phyloP scores from a whole-genome alignment of 2,797 vertebrate species.

The Potorous gilbertii region DNA sequence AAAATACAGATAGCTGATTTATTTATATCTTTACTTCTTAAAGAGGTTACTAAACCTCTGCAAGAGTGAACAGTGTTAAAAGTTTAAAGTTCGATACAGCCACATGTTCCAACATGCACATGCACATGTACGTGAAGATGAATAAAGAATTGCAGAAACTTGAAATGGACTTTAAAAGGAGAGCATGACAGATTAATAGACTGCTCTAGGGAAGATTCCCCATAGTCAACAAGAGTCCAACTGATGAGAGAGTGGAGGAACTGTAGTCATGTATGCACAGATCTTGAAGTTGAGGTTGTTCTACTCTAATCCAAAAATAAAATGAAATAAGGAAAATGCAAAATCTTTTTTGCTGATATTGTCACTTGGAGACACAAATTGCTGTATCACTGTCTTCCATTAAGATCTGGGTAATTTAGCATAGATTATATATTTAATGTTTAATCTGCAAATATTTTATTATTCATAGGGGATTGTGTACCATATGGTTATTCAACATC shows the following conservation, averaged over 20 bases:
- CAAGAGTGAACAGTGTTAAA: conserved; percentile 44
- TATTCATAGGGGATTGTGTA: not conserved
- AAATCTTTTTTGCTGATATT: conserved; percentile 32
- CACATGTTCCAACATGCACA: not conserved
- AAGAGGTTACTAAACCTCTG: conserved; percentile 61
- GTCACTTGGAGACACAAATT: conserved; percentile 25
- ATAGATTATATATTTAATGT: not conserved
- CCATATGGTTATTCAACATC: not conserved
- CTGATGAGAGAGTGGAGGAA: not conserved
- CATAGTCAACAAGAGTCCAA: not conserved
- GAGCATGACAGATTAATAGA: not conserved
- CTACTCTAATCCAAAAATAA: not conserved
- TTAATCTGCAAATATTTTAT: not conserved
- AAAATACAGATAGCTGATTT: conserved; percentile 70
- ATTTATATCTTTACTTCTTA: conserved; percentile 70
- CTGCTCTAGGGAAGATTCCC: not conserved
- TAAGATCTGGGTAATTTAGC: not conserved
- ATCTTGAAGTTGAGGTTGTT: not conserved
- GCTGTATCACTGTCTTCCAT: conserved; percentile 25
- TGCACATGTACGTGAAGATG: not conserved
- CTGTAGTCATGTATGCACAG: not conserved
- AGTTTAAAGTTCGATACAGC: conserved; percentile 39
- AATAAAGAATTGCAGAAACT: not conserved
- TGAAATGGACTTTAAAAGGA: not conserved
- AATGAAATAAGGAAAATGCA: conserved; percentile 2